Percentiles rank a stretch among this genome's conserved stretches.
Conservation (phyloP, 2,888 invertebrate species). For the Automeris io region DNA sequence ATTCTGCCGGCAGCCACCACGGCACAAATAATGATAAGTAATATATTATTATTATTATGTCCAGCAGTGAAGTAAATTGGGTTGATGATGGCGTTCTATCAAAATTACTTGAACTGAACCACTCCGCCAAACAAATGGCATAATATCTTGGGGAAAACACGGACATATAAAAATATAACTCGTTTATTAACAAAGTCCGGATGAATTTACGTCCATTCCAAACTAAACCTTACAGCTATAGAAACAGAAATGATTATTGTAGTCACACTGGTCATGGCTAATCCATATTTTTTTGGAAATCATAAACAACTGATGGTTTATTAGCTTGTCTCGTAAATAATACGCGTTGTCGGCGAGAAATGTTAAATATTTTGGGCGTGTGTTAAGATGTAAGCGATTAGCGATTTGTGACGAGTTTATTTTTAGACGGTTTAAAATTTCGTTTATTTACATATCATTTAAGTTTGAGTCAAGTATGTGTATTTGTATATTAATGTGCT, state of each 20-base stretch:
- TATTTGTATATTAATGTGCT: too few species aligned
- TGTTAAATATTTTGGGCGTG: constrained; percentile 8
- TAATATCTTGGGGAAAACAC: neutral
- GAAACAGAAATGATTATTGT: neutral
- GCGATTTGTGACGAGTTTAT: constrained; percentile 3
- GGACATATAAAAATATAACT: neutral
- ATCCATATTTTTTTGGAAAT: constrained; percentile 24
- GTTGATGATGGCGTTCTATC: too few species aligned
- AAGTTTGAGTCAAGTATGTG: too few species aligned
- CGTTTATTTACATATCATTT: too few species aligned
- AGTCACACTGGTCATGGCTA: constrained; percentile 6
- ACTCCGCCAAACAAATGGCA: too few species aligned
- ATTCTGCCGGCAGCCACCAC: too few species aligned
- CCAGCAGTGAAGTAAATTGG: too few species aligned
- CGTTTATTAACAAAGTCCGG: constrained; percentile 2
- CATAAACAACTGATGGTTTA: constrained; percentile 33
- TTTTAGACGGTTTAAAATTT: neutral
- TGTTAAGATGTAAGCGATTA: constrained; percentile 10
- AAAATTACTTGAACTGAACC: too few species aligned
- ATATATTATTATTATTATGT: too few species aligned
- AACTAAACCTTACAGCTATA: neutral
- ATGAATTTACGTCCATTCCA: neutral
- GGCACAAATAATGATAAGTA: too few species aligned
- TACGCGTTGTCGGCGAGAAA: constrained; percentile 18
- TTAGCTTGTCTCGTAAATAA: constrained; percentile 30